Base-by-base conservation (phyloP, 2,113 vertebrate species). In the Seriola dumerili region DNA sequence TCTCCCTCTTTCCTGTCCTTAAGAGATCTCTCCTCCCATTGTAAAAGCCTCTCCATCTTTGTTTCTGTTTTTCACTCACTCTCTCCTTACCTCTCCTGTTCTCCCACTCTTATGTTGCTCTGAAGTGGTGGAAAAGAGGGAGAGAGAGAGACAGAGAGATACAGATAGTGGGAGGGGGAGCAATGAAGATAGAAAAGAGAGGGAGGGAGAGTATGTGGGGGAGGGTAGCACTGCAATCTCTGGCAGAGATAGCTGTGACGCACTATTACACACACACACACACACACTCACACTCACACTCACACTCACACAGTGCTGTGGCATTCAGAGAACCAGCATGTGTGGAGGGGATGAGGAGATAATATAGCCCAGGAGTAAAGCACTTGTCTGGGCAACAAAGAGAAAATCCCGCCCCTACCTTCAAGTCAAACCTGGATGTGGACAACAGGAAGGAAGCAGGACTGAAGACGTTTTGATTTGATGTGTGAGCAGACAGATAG, bases 241-340 rank as follows among this genome's bases (percentile, higher is more conserved):
- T 91, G 87, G 87, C 87, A 90, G 85, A 90, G 90, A 91, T 86
- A 88, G 87, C 90, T 78, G 89, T 94, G 90, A 93, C 88, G 82
- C 91, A 92, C 90, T 81, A 75, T 68, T 73, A 81, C 78, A 80
- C 81, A 84, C 82, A 75, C 38, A 86, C 57, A 34, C 29, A 52
- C n/a, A 40, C 59, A 34, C 72, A 58, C 48, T 50, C 61, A 68
- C 52, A 69, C 67, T 2, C n/a, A 38, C 59, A 34, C 76, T 52
- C 48, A 55, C 59, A 68, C 36, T 52, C 74, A 81, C 44, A 81
- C 78, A 76, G 46, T 55, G 67, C 83, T 89, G 82, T 89, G 88
- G 87, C 88, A 88, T 88, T 85, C 88, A 85, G 67, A 76, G 78
- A 80, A 78, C 83, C 71, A 38, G 44, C 29, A 74, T 72, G 75